Evolutionary conservation across 2,113 vertebrate species (phyloP), one percentile per base, ranked within the genome.

Genomic region (Cephalopterus ornatus): DNA sequence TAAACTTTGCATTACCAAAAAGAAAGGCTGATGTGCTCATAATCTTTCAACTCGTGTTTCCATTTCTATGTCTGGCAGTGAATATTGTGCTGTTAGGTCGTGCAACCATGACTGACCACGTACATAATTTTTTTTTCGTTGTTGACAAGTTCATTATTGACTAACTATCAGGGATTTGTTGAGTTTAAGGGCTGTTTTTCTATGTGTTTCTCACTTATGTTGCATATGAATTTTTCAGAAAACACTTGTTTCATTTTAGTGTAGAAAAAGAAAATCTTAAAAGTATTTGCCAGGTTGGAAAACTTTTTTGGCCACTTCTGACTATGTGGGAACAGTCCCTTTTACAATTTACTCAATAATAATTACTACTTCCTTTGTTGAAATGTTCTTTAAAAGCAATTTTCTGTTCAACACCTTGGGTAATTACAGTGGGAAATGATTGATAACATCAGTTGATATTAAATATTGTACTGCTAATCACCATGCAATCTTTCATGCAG

Each of bases 351-450:
- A 89, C 80, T n/a, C 42, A 84, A 30, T 26, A 95, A 89, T 91
- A 91, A 92, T 91, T 95, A 93, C 71, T 89, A 71, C 35, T 92
- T 63, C 49, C 87, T 92, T 91, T 93, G 83, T 37, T 89, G 68
- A 95, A 96, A 93, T 75, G 52, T 86, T 91, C 84, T 96, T 96
- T 95, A 92, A 95, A 97, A 93, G 89, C 62, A 93, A 94, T 88
- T 96, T 97, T 95, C 65, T 87, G 81, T 95, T 93, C 89, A 94
- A 94, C 81, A 91, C 89, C 66, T 85, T 92, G 55, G 82, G 75
- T 96, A 96, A 97, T 96, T 96, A 91, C 68, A 94, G 61, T 82
- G 47, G 65, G 85, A 95, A 97, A 96, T 93, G 81, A 95, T 95
- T 95, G 96, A 86, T 94, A 88, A 81, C 63, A 97, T 95, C 91